Percentiles rank a stretch among this genome's conserved stretches.
Conservation (phyloP, 2,113 vertebrate genomes). For the Furnarius figulus region DNA sequence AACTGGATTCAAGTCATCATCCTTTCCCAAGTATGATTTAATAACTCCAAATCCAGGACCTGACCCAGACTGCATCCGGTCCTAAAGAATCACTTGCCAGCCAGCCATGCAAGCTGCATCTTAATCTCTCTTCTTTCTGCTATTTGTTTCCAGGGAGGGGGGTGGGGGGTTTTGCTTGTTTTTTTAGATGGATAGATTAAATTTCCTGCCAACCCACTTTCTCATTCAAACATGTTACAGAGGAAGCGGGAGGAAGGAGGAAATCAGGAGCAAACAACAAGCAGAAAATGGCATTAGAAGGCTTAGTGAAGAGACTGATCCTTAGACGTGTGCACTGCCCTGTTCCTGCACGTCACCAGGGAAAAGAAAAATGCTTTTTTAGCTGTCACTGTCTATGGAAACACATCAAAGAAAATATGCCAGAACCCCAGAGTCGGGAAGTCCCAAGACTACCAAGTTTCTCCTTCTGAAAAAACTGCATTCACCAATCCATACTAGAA, state of each 20-base stretch:
- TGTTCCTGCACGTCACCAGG: neutral
- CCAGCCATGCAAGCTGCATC: neutral
- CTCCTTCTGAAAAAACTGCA: neutral
- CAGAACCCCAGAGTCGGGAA: neutral
- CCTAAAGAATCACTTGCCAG: slow-evolving; percentile 14
- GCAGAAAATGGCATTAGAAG: slow-evolving; percentile 16
- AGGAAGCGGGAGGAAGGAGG: neutral
- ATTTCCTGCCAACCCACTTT: slow-evolving; percentile 32
- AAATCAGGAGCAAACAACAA: neutral
- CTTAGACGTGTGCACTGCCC: neutral
- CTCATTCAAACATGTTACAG: neutral
- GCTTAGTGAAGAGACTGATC: neutral
- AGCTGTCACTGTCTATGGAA: neutral
- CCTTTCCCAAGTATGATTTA: neutral
- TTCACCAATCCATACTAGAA: neutral
- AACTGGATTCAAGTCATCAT: neutral
- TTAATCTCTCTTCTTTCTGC: slow-evolving; percentile 36
- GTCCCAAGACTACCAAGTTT: neutral
- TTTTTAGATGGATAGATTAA: slow-evolving; percentile 7
- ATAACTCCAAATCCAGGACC: slow-evolving; percentile 13
- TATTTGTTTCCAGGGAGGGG: neutral
- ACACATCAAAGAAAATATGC: neutral
- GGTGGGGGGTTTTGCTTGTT: neutral
- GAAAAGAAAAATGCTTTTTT: neutral
- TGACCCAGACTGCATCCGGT: neutral